Conservation (phyloP, 2,113 vertebrate species). For the Rhabdornis inornatus region DNA sequence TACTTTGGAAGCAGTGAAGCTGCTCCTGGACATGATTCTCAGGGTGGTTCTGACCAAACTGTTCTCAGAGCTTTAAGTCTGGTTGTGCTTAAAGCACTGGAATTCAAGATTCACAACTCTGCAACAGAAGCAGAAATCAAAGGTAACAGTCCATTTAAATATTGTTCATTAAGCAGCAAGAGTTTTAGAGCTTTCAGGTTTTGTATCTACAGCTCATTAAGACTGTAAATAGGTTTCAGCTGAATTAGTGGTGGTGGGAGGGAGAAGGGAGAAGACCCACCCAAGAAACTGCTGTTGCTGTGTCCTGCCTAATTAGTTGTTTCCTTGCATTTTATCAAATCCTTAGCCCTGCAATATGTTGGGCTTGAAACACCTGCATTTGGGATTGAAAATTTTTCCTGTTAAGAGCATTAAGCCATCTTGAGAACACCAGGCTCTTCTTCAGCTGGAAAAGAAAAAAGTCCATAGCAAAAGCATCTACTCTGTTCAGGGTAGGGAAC, state of each 20-base stretch:
- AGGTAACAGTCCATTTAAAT: conserved; percentile 57
- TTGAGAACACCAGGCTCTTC: background rate
- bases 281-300: background rate
- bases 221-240: background rate
- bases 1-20: conserved; percentile 77
- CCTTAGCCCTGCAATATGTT: background rate
- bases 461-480: background rate
- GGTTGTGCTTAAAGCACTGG: conserved; percentile 83
- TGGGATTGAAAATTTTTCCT: background rate
- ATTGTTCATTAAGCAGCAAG: background rate
- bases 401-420: background rate
- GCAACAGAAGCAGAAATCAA: conserved; percentile 60
- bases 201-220: background rate
- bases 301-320: background rate
- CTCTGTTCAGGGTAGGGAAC: background rate
- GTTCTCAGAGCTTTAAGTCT: conserved; percentile 83
- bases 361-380: background rate
- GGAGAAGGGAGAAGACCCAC: background rate
- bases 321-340: background rate
- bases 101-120: conserved; percentile 72
- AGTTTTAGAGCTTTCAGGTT: background rate
- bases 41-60: conserved; percentile 69
- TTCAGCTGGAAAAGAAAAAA: background rate
- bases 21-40: background rate
- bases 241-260: background rate